Evolutionary conservation across 1,140 invertebrate genomes (phyloP).

Genomic region (Drosophila arizonae): DNA sequence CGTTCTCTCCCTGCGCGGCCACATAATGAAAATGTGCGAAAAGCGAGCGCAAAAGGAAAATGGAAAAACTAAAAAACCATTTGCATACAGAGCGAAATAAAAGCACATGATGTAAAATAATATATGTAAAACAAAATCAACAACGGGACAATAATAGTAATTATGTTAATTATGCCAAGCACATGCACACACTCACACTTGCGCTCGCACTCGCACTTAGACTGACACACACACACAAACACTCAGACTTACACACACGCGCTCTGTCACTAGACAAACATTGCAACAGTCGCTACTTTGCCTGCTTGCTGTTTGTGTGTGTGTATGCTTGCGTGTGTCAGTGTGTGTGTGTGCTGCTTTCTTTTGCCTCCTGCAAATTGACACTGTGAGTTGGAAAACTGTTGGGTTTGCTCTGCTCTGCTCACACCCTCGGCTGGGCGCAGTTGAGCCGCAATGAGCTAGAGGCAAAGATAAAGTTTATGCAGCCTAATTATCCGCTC

Average conservation of each 20-base stretch:
- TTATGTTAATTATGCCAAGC: conserved; percentile 73
- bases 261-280: conserved; percentile 42
- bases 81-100: conserved; percentile 63
- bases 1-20: no score
- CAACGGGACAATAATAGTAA: conserved; percentile 75
- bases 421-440: not conserved
- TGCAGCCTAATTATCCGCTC: not conserved
- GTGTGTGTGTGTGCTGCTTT: conserved; percentile 43
- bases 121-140: conserved; percentile 76
- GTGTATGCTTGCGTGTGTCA: conserved; percentile 6
- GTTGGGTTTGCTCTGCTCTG: conserved; percentile 3
- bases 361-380: conserved; percentile 55
- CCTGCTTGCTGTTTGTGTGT: conserved; percentile 1
- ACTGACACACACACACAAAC: conserved; percentile 9
- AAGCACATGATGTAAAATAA: conserved; percentile 53
- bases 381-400: conserved; percentile 64
- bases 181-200: conserved; percentile 20
- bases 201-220: not conserved
- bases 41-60: conserved; percentile 18
- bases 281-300: conserved; percentile 45
- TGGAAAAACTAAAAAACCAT: conserved; percentile 62
- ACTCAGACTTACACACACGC: conserved; percentile 9
- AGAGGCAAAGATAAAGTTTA: conserved; percentile 1
- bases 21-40: conserved; percentile 15
- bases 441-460: conserved; percentile 19